These are phyloP conservation scores for Seira musarum DNA, from an alignment of 2,888 invertebrate genomes.

Conservation along the genomic window DNA sequence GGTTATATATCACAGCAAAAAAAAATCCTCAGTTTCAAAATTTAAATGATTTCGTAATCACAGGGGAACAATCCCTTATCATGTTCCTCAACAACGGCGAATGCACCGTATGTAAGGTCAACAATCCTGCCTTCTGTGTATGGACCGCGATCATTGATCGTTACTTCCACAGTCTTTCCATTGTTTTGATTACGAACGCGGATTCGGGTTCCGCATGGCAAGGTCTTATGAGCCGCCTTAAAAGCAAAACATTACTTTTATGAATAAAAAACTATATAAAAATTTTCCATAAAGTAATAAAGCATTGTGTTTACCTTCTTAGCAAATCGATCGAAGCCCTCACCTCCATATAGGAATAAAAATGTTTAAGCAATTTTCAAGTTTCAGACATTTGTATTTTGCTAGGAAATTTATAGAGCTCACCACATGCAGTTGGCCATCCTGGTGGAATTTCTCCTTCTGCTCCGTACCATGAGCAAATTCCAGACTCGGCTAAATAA, in stretches of 20 bases:
- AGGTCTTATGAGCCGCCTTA: conserved; percentile 44
- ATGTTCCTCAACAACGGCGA: conserved; percentile 52
- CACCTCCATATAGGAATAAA: conserved; percentile 13
- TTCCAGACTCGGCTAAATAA: conserved; percentile 40
- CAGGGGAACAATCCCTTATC: conserved; percentile 60
- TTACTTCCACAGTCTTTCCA: conserved; percentile 59
- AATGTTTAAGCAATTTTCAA: too few relatives aligned
- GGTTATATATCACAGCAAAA: too few relatives aligned
- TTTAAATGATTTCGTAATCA: conserved; percentile 48
- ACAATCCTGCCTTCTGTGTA: conserved; percentile 55
- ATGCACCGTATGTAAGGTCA: conserved; percentile 64
- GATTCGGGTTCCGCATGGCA: conserved; percentile 59
- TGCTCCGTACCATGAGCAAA: conserved; percentile 62
- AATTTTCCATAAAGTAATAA: too few relatives aligned
- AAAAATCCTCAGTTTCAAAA: too few relatives aligned
- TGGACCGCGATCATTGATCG: conserved; percentile 61
- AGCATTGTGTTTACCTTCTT: too few relatives aligned
- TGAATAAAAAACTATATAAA: not conserved
- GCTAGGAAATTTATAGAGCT: not conserved
- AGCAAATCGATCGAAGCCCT: conserved; percentile 59
- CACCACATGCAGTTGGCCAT: conserved; percentile 59
- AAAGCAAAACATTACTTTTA: too few relatives aligned
- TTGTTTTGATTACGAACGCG: conserved; percentile 57
- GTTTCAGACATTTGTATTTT: not conserved
- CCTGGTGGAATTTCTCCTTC: conserved; percentile 66